These are phyloP conservation scores for Styela clava DNA, from an alignment of 23 tunicate species.

Conservation along the genomic window DNA sequence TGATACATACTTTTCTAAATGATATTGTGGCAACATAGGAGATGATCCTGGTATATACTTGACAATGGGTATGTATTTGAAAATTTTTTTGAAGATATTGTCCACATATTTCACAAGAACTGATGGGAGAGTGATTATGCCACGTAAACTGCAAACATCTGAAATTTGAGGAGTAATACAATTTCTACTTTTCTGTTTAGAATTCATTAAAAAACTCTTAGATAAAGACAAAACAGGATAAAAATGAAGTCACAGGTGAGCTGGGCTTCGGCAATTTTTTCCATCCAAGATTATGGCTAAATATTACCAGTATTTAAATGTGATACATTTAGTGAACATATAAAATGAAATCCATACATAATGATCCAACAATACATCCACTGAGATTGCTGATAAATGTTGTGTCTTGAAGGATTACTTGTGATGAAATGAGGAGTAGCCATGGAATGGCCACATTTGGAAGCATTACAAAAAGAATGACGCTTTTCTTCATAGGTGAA, in stretches of 20 bases:
- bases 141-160: background rate
- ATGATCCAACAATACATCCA: slow-evolving; percentile 25
- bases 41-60: slow-evolving; percentile 19
- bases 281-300: no score
- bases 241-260: no score
- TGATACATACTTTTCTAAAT: background rate
- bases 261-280: no score
- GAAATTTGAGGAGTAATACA: no score
- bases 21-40: background rate
- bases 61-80: slow-evolving; percentile 7
- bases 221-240: no score
- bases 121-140: background rate
- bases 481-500: slow-evolving; percentile 24
- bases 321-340: no score
- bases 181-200: no score
- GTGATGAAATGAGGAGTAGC: slow-evolving; percentile 23
- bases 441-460: slow-evolving; percentile 19
- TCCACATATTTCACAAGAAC: background rate
- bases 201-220: no score
- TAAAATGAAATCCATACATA: no score
- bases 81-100: slow-evolving; percentile 3
- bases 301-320: no score
- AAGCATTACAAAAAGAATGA: slow-evolving; percentile 12
- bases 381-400: slow-evolving; percentile 11
- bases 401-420: slow-evolving; percentile 13